A percentile compares a stretch with the other conserved stretches of the same genome.
phyloP scores from a whole-genome alignment of 1,140 invertebrate genomes.

The Drosophila suzukii region DNA sequence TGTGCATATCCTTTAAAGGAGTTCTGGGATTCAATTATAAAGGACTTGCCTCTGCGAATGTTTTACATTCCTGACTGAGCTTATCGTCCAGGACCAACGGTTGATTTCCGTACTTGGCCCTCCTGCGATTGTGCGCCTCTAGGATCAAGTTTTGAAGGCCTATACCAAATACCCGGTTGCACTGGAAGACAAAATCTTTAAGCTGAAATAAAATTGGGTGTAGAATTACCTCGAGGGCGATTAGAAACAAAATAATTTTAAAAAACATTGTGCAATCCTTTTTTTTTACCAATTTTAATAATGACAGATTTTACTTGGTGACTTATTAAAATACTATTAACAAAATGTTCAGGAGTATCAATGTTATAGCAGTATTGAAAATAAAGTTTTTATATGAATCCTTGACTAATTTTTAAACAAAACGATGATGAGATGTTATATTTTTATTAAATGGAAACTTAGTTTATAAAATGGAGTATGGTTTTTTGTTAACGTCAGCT shows the following conservation, averaged over 20 bases:
- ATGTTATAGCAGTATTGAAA: too few relatives aligned
- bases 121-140: slow-evolving; percentile 1
- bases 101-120: neutral
- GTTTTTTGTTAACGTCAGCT: too few relatives aligned
- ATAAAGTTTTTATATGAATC: too few relatives aligned
- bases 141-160: neutral
- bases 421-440: too few relatives aligned
- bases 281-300: neutral
- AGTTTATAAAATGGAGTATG: too few relatives aligned
- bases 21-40: neutral
- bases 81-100: neutral
- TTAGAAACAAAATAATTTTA: slow-evolving; percentile 2
- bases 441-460: too few relatives aligned
- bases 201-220: neutral
- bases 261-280: neutral
- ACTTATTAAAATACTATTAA: too few relatives aligned
- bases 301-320: neutral
- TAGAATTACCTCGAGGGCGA: neutral
- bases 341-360: too few relatives aligned
- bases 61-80: neutral
- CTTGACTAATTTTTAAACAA: too few relatives aligned
- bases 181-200: neutral
- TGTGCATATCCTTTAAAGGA: too few relatives aligned
- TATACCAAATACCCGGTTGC: neutral
- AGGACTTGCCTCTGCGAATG: neutral